Evolutionary conservation across 2,113 vertebrate genomes (phyloP).

Genomic region (Hippopotamus amphibius): DNA sequence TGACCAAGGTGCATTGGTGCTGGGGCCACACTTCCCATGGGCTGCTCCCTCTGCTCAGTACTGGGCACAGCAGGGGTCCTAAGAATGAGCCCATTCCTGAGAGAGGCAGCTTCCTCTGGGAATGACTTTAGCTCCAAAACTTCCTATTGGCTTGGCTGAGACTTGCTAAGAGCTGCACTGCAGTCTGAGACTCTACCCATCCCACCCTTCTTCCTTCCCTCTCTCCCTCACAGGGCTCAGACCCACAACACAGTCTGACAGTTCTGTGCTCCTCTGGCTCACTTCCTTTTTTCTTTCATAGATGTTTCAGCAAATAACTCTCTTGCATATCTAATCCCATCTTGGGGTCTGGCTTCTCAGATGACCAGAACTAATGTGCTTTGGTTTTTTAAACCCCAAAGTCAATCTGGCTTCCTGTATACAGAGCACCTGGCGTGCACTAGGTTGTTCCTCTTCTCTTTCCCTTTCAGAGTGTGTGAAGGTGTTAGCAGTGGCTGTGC

Average conservation of each 20-base stretch:
- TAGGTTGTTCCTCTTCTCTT: background rate
- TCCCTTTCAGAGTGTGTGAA: background rate
- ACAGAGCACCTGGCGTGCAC: background rate
- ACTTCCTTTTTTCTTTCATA: background rate
- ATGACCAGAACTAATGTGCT: background rate
- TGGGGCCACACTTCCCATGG: background rate
- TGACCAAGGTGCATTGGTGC: background rate
- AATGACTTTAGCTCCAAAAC: background rate
- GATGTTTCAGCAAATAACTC: background rate
- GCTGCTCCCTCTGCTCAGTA: fast-evolving
- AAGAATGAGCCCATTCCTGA: background rate
- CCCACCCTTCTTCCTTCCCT: background rate
- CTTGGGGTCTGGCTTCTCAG: slow-evolving; percentile 29
- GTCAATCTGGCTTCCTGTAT: background rate
- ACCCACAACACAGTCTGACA: background rate
- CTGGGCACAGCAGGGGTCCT: background rate
- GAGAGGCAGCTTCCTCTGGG: background rate
- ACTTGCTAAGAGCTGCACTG: background rate
- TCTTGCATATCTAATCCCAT: slow-evolving; percentile 3
- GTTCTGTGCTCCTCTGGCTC: background rate
- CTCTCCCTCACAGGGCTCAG: background rate
- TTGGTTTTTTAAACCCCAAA: background rate
- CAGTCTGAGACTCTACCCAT: background rate
- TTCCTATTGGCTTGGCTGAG: background rate
- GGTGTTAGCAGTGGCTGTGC: background rate